phyloP scores from a whole-genome alignment of 1,140 invertebrate species.

The Hyles euphorbiae region DNA sequence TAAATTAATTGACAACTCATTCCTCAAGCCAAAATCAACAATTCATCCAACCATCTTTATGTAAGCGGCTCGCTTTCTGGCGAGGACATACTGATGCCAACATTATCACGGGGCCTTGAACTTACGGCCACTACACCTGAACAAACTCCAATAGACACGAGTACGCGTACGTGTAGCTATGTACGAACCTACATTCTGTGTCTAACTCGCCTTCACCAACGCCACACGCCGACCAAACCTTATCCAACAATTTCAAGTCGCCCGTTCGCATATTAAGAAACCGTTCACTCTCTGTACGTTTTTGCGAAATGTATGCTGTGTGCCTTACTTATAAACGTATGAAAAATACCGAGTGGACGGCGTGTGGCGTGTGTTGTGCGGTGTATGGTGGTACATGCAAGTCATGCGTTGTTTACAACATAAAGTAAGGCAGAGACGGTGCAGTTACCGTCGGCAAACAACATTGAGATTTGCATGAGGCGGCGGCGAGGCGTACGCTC shows the following conservation, averaged over 20 bases:
- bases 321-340: too few species aligned
- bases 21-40: neutral
- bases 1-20: too few species aligned
- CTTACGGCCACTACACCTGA: slow-evolving; percentile 49
- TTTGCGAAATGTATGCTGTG: too few species aligned
- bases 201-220: too few species aligned
- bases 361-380: too few species aligned
- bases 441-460: slow-evolving; percentile 67
- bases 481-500: slow-evolving; percentile 59
- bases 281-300: too few species aligned
- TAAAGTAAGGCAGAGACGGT: slow-evolving; percentile 55
- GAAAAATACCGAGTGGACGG: too few species aligned
- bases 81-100: slow-evolving; percentile 19
- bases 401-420: slow-evolving; percentile 44
- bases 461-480: slow-evolving; percentile 71
- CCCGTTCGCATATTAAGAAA: too few species aligned
- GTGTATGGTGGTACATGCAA: too few species aligned
- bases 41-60: neutral
- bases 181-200: slow-evolving; percentile 12
- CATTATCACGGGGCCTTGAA: slow-evolving; percentile 51
- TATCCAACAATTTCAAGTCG: too few species aligned
- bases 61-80: slow-evolving; percentile 11
- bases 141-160: slow-evolving; percentile 34
- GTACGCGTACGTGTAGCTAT: slow-evolving; percentile 23
- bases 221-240: too few species aligned